phyloP scores from a whole-genome alignment of 2,113 vertebrate genomes.

The Lagenorhynchus albirostris region DNA sequence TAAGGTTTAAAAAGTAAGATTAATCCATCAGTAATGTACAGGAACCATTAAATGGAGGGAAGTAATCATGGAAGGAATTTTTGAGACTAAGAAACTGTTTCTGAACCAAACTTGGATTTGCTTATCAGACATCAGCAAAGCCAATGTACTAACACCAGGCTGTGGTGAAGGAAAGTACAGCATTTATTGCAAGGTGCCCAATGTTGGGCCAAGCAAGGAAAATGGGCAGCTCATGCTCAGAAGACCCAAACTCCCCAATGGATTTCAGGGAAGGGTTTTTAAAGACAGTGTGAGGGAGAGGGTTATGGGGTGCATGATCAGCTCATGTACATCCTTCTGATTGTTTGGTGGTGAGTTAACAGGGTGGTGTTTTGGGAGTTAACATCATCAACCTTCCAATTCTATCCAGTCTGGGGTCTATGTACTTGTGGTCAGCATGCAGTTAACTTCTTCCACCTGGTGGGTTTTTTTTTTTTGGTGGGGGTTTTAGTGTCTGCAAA shows the following conservation, averaged over 20 bases:
- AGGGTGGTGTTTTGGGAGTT: not conserved
- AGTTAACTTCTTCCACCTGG: not conserved
- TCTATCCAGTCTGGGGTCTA: not conserved
- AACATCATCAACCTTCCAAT: not conserved
- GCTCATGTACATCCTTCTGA: not conserved
- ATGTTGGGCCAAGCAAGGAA: not conserved
- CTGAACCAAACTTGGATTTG: not conserved
- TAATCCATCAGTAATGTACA: not conserved
- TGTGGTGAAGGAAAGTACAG: not conserved
- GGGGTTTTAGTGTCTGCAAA: not conserved
- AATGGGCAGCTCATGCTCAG: not conserved
- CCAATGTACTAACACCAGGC: not conserved
- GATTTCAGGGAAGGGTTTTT: not conserved
- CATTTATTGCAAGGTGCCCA: not conserved
- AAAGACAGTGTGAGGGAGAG: not conserved
- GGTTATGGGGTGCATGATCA: not conserved
- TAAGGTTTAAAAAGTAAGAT: not conserved
- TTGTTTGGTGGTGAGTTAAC: not conserved
- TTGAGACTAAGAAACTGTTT: not conserved
- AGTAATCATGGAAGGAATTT: not conserved
- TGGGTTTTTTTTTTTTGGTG: not conserved
- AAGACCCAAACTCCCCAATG: not conserved
- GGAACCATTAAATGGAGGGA: not conserved
- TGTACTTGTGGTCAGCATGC: not conserved
- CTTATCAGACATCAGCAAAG: not conserved